Conservation (phyloP, 2,797 vertebrate genomes). For the Neosilurus mollespiculum region DNA sequence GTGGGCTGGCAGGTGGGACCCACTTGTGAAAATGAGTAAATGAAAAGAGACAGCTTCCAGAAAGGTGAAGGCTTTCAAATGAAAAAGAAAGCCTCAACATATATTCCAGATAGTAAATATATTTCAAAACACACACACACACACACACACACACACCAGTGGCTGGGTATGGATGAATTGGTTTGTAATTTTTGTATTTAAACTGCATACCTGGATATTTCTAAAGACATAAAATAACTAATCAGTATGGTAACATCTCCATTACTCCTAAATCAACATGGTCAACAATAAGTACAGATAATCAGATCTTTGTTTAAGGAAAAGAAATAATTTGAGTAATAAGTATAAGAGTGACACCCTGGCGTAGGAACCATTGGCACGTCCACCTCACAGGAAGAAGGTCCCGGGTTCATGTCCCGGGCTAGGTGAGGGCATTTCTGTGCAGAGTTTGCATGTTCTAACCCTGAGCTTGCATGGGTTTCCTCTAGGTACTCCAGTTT, state of each 20-base stretch:
- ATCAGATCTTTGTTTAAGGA: background rate
- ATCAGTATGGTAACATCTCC: background rate
- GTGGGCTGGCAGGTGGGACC: slow-evolving; percentile 85
- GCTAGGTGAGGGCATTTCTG: no score
- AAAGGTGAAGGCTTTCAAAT: slow-evolving; percentile 43
- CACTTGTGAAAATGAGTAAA: slow-evolving; percentile 72
- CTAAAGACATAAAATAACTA: background rate
- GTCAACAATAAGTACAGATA: background rate
- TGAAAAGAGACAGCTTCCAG: slow-evolving; percentile 62
- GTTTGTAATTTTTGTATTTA: slow-evolving; percentile 11
- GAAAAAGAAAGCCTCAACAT: slow-evolving; percentile 16
- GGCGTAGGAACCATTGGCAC: no score
- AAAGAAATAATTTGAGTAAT: background rate
- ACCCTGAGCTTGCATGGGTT: no score
- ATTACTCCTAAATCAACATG: background rate
- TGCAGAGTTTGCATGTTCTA: no score
- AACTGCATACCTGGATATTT: background rate
- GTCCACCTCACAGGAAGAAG: no score
- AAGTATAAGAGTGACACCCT: no score
- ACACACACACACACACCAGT: background rate
- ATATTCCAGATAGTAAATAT: background rate
- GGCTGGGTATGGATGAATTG: background rate
- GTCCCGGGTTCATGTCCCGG: no score
- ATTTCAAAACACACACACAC: background rate
- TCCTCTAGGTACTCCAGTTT: no score